Conservation (phyloP, 2,797 vertebrate species). For the Lacerta agilis region DNA sequence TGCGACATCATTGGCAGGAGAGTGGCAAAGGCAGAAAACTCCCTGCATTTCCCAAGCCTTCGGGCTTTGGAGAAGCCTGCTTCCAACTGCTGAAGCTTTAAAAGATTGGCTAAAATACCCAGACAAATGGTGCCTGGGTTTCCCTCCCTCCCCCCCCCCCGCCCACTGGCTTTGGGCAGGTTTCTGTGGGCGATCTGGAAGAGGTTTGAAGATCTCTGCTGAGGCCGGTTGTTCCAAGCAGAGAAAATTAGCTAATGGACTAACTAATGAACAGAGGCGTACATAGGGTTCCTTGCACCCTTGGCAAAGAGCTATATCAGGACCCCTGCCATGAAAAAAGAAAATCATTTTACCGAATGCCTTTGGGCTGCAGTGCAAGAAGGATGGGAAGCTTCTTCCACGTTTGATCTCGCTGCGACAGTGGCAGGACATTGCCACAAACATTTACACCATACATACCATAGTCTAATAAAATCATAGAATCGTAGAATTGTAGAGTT, state of each 20-base stretch:
- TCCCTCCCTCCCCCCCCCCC: no score
- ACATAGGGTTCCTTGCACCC: no score
- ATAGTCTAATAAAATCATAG: no score
- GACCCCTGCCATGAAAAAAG: no score
- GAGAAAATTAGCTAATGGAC: not conserved
- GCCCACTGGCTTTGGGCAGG: not conserved
- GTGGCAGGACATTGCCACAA: no score
- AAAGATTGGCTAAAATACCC: slow-evolving; percentile 1
- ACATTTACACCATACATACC: no score
- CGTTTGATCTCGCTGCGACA: fast-evolving
- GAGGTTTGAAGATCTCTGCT: not conserved
- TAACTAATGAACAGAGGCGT: not conserved
- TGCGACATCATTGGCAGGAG: not conserved
- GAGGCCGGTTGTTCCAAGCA: not conserved
- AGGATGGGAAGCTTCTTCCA: no score
- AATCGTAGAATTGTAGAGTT: no score
- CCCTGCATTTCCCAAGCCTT: not conserved
- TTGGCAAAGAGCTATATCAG: no score
- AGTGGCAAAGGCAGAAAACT: not conserved
- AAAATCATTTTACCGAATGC: no score
- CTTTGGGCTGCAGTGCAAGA: no score
- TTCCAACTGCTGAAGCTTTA: slow-evolving; percentile 1
- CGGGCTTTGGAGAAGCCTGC: not conserved
- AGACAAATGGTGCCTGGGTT: not conserved
- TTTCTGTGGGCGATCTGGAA: not conserved